Conservation (phyloP, 2,797 vertebrate species). For the Amblyraja radiata region DNA sequence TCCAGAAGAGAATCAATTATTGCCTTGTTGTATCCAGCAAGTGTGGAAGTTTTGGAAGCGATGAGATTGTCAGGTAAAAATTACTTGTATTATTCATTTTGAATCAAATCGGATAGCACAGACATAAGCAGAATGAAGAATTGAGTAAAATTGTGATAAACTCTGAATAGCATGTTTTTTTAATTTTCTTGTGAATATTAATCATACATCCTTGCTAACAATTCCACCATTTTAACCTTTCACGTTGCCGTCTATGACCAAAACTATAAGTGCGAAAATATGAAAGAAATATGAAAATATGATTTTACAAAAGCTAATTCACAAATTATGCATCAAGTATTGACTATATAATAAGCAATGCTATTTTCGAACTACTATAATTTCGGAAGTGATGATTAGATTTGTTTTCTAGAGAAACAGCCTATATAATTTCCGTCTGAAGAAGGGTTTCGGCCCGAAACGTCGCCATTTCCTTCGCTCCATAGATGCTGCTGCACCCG, state of each 20-base stretch:
- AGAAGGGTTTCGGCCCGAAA: too few species aligned
- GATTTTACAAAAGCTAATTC: neutral
- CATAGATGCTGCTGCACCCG: too few species aligned
- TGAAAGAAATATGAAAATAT: too few species aligned
- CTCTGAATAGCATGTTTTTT: neutral
- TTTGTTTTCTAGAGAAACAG: neutral
- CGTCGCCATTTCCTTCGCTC: too few species aligned
- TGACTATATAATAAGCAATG: neutral
- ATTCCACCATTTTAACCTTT: neutral
- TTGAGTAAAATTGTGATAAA: neutral
- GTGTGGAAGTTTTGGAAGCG: conserved; percentile 34
- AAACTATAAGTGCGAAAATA: neutral
- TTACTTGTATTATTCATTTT: neutral
- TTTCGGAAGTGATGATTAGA: neutral
- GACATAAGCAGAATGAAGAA: neutral
- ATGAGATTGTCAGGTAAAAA: conserved; percentile 33
- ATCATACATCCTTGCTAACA: neutral
- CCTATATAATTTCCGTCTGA: neutral
- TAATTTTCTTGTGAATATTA: neutral
- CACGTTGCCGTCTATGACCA: neutral
- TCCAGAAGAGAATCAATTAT: conserved; percentile 31
- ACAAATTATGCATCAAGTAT: neutral
- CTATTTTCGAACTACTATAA: neutral
- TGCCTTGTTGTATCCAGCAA: conserved; percentile 34
- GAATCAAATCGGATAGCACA: neutral